phyloP scores from a whole-genome alignment of 2,888 invertebrate genomes.

The Diachrysia chrysitis region DNA sequence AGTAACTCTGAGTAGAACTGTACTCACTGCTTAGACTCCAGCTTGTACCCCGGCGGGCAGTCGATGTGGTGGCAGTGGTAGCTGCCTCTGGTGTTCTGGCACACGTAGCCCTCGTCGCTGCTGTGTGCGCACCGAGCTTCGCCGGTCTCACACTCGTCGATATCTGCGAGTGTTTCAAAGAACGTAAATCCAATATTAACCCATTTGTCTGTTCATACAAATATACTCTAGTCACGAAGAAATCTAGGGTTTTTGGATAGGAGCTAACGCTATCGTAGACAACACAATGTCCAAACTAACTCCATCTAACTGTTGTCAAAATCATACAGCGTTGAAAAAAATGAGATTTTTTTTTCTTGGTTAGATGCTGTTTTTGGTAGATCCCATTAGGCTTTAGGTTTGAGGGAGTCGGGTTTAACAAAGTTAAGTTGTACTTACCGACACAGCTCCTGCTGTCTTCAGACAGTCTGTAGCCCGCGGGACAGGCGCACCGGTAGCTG shows the following conservation, averaged over 20 bases:
- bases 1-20: neutral
- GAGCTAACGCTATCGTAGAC: too few species aligned
- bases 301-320: too few species aligned
- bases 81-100: slow-evolving; percentile 96
- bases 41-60: slow-evolving; percentile 95
- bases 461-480: slow-evolving; percentile 93
- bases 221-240: too few species aligned
- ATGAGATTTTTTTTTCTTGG: too few species aligned
- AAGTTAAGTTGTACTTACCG: slow-evolving; percentile 87
- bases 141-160: slow-evolving; percentile 95
- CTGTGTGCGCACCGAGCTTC: slow-evolving; percentile 92
- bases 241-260: too few species aligned
- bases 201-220: too few species aligned
- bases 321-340: too few species aligned
- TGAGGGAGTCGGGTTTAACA: too few species aligned
- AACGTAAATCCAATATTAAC: neutral
- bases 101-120: slow-evolving; percentile 91
- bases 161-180: slow-evolving; percentile 68
- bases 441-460: slow-evolving; percentile 94
- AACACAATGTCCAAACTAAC: too few species aligned
- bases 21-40: slow-evolving; percentile 95
- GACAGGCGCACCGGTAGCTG: slow-evolving; percentile 96
- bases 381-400: too few species aligned
- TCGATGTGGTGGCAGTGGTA: slow-evolving; percentile 95
- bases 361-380: too few species aligned